Evolutionary conservation across 35 echinoderm and acorn worm species (phyloP).

Genomic region (Patiria miniata): DNA sequence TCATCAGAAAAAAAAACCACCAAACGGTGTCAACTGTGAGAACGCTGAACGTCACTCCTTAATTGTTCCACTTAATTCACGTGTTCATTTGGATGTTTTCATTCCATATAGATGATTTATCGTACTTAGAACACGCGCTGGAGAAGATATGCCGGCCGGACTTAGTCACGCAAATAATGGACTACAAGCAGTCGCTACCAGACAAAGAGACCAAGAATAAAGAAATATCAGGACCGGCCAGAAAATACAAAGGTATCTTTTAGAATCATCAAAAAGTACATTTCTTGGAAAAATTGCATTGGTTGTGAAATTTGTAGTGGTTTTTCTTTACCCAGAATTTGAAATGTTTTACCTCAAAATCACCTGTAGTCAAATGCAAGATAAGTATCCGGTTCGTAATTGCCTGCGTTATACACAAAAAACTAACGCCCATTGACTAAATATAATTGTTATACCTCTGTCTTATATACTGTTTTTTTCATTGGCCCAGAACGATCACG

Average conservation of each 20-base stretch:
- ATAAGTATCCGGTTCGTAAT: no score
- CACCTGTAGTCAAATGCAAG: no score
- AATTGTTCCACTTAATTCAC: no score
- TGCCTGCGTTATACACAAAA: no score
- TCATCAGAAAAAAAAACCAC: no score
- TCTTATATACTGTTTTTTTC: no score
- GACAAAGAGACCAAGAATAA: slow-evolving; percentile 54
- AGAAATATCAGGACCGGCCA: slow-evolving; percentile 90
- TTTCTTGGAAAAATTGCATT: background rate
- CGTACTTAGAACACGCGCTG: slow-evolving; percentile 90
- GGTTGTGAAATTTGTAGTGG: background rate
- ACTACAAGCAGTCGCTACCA: slow-evolving; percentile 67
- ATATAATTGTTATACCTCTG: no score
- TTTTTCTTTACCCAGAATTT: background rate
- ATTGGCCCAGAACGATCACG: no score
- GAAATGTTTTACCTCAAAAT: background rate
- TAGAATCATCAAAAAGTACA: background rate
- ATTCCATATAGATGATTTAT: slow-evolving; percentile 79
- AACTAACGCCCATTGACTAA: no score
- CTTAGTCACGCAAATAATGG: slow-evolving; percentile 85
- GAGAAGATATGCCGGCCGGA: slow-evolving; percentile 98
- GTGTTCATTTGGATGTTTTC: background rate
- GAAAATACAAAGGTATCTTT: slow-evolving; percentile 96
- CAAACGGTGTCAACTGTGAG: no score
- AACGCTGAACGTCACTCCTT: no score